These are phyloP conservation scores for Premnoplex brunnescens DNA, from an alignment of 2,797 vertebrate species.

Conservation along the genomic window DNA sequence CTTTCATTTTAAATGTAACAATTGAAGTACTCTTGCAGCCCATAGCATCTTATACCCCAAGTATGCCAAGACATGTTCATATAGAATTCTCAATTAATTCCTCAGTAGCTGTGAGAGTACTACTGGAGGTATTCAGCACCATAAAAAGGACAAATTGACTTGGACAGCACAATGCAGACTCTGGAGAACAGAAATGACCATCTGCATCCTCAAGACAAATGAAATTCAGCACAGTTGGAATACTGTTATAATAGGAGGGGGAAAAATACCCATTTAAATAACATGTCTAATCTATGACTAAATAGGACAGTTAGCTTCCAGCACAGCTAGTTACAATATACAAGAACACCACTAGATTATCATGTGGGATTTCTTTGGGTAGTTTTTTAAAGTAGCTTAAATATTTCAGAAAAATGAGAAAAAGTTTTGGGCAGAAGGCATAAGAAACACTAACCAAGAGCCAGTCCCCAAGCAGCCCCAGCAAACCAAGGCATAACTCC, in stretches of 20 bases:
- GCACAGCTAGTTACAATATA: neutral
- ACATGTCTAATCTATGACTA: neutral
- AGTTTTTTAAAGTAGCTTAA: rapidly evolving
- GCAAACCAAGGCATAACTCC: neutral
- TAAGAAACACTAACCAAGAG: neutral
- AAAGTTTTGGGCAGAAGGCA: rapidly evolving
- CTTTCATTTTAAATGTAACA: neutral
- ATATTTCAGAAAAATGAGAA: neutral
- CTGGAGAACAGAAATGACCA: neutral
- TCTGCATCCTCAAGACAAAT: neutral
- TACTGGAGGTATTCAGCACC: neutral
- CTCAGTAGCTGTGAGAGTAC: neutral
- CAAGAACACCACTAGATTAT: neutral
- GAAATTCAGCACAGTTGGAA: neutral
- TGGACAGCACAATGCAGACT: neutral
- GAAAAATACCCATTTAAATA: neutral
- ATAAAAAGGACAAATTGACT: neutral
- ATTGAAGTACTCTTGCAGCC: neutral
- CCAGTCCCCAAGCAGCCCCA: neutral
- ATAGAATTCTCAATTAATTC: neutral
- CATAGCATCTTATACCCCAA: neutral
- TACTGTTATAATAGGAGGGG: rapidly evolving
- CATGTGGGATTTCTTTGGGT: rapidly evolving
- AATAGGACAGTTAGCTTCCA: neutral
- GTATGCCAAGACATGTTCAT: neutral